A percentile compares a stretch with the other conserved stretches of the same genome.
These are phyloP conservation scores for Drosophila chauvacae DNA, from an alignment of 1,140 invertebrate genomes.

Conservation along the genomic window DNA sequence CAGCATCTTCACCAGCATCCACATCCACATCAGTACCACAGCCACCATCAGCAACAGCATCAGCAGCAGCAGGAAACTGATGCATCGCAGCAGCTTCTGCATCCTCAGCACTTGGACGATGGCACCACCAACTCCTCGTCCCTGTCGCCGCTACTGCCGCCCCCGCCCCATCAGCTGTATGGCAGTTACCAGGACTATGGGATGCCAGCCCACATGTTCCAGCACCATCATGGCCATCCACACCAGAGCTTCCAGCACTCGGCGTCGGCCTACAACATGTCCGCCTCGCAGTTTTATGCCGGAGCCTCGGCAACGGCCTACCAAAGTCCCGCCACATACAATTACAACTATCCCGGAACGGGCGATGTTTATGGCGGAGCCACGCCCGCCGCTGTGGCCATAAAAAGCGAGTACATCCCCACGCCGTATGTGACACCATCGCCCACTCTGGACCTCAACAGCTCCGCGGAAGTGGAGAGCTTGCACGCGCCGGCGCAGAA, in stretches of 20 bases:
- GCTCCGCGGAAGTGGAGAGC: conserved; percentile 74
- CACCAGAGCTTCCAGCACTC: conserved; percentile 60
- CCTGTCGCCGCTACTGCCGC: conserved; percentile 52
- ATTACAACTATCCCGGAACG: conserved; percentile 58
- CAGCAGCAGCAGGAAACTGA: conserved; percentile 16
- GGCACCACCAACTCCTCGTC: conserved; percentile 40
- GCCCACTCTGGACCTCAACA: conserved; percentile 79
- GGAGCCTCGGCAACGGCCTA: conserved; percentile 54
- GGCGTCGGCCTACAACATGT: conserved; percentile 60
- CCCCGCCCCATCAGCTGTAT: conserved; percentile 56
- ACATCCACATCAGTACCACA: conserved; percentile 42
- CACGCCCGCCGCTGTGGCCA: conserved; percentile 29
- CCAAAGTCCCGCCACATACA: conserved; percentile 59
- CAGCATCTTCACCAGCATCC: conserved; percentile 53
- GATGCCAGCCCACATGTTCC: conserved; percentile 65
- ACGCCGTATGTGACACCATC: conserved; percentile 82
- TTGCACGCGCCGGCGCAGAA: conserved; percentile 56
- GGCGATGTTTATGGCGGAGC: conserved; percentile 47
- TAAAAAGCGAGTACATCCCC: conserved; percentile 78
- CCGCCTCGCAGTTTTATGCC: conserved; percentile 65
- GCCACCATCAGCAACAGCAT: conserved; percentile 54
- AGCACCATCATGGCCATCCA: conserved; percentile 56
- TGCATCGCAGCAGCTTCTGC: conserved; percentile 48
- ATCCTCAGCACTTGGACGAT: conserved; percentile 58
- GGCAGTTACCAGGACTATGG: conserved; percentile 68